Evolutionary conservation across 2,113 vertebrate genomes (phyloP).

Genomic region (Meleagris gallopavo): DNA sequence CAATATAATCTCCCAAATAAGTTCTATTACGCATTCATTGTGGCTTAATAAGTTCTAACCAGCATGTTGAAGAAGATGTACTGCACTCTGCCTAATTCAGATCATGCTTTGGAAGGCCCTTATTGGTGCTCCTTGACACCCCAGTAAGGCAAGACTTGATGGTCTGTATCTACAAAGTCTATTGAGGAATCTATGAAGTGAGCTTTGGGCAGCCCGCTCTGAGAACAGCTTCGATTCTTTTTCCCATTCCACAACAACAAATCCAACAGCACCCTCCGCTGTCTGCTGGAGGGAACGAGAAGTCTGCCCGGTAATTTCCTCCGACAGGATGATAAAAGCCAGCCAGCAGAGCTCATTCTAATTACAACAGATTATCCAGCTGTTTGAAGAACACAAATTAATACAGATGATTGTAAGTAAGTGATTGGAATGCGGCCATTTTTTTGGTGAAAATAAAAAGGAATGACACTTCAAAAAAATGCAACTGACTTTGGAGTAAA

Average conservation of each 20-base stretch:
- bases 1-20: neutral
- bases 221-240: neutral
- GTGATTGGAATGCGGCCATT: neutral
- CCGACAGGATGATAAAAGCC: conserved; percentile 26
- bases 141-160: neutral
- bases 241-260: neutral
- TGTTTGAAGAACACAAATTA: conserved; percentile 33
- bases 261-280: conserved; percentile 78
- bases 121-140: neutral
- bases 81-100: conserved; percentile 5
- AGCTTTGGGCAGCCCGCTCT: neutral
- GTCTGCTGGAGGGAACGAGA: conserved; percentile 1
- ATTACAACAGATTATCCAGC: conserved; percentile 39
- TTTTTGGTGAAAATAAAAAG: conserved; percentile 6
- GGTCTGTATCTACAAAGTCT: neutral
- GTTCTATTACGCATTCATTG: neutral
- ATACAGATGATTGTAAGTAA: conserved; percentile 37
- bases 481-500: neutral
- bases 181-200: neutral
- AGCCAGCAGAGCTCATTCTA: conserved; percentile 4
- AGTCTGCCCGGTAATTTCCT: neutral
- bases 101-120: conserved; percentile 19
- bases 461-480: conserved; percentile 30
- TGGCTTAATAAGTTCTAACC: neutral
- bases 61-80: neutral